Base-by-base conservation (phyloP, 64 coral and sea anemone species). In the Dendronephthya gigantea region DNA sequence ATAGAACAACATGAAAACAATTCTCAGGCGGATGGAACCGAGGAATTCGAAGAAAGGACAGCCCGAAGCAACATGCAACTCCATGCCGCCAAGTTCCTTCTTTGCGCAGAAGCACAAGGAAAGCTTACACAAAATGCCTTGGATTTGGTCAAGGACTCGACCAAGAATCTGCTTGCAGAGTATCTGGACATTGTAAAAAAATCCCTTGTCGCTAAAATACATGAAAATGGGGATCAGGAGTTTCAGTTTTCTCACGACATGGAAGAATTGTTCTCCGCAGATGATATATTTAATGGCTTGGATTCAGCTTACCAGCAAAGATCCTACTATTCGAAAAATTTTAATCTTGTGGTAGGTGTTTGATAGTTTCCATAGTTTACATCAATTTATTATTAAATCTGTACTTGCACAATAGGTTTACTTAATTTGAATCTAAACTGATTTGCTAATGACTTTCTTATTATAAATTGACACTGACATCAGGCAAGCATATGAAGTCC, bases 101-200 rank as follows among this genome's bases (percentile, higher is more conserved):
- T 79, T 34, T 8, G 19, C 15, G 72, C 72, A 10, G 36, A 33
- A 19, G 72, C 34, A 79, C 32, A 79, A 19, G 72, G 9, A 19
- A 79, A 79, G 72, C 29, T 79, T 29, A 36, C 72, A 36, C 72
- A 79, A 34, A 79, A 29, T 17, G 72, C 72, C 15, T 33, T 79
- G 7, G 9, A 39, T 36, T 35, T 36, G 30, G 72, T 79, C 10
- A 79, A 36, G 22, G 30, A 34, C 36, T 79, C 72, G 17, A 79
- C 72, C 32, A 79, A 34, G 36, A 79, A 39, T 33, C 37, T 79
- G 22, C 6, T 79, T 8, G 15, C 4, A 19, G 36, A 79, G 72
- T 79, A 79, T 79, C 17, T 79, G 9, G 72, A 79, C 36, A 79
- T 79, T 39, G n/a, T 79, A 39, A 79, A 79, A 33, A 79, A 79